These are phyloP conservation scores for Amblyornis subalaris DNA, from an alignment of 2,113 vertebrate genomes.

Conservation along the genomic window DNA sequence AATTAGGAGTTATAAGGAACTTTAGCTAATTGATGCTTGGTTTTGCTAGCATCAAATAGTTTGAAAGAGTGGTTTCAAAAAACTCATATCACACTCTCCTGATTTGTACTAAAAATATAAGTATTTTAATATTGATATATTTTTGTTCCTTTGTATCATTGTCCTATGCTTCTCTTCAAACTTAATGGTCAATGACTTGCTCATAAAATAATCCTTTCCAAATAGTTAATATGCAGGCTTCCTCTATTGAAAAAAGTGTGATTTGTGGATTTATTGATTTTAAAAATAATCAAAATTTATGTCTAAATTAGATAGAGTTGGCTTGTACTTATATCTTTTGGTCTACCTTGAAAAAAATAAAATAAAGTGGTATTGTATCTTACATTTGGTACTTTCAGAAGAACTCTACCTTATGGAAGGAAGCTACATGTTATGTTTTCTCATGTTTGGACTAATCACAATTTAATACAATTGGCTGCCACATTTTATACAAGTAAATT, in stretches of 20 bases:
- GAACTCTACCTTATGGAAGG: not conserved
- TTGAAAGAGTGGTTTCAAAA: not conserved
- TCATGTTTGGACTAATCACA: not conserved
- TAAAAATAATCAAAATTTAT: not conserved
- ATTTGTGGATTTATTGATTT: not conserved
- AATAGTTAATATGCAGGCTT: not conserved
- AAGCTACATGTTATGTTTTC: not conserved
- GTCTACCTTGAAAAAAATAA: not conserved
- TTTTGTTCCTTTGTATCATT: not conserved
- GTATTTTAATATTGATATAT: not conserved
- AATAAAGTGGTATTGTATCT: not conserved
- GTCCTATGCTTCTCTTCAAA: not conserved
- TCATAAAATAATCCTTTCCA: not conserved
- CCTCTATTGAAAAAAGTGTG: not conserved
- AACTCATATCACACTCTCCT: not conserved
- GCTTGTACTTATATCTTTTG: not conserved
- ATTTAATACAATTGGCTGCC: not conserved
- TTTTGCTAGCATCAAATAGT: not conserved
- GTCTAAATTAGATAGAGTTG: not conserved
- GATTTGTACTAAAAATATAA: not conserved
- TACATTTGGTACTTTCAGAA: not conserved
- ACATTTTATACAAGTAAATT: not conserved
- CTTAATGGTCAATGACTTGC: not conserved
- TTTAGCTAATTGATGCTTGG: not conserved
- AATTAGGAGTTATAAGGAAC: not conserved